Evolutionary conservation across 1,140 invertebrate species (phyloP).

Genomic region (Listronotus oregonensis): DNA sequence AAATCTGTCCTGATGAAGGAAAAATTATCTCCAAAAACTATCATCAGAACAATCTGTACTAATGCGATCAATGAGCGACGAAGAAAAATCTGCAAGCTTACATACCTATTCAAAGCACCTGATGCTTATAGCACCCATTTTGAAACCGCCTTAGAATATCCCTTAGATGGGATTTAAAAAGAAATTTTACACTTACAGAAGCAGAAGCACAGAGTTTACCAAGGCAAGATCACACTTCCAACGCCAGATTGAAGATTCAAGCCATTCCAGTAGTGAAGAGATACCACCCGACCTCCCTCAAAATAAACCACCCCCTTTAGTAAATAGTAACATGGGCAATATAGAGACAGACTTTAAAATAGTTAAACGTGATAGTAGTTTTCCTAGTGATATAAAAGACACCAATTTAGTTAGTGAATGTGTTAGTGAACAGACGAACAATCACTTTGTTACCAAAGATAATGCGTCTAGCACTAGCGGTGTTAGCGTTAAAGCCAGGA

Average conservation of each 20-base stretch:
- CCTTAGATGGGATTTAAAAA: slow-evolving; percentile 32
- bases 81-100: slow-evolving; percentile 59
- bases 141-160: slow-evolving; percentile 47
- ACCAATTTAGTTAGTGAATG: slow-evolving; percentile 42
- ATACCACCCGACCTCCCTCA: slow-evolving; percentile 52
- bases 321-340: neutral
- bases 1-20: slow-evolving; percentile 85
- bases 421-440: slow-evolving; percentile 43
- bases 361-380: slow-evolving; percentile 39
- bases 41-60: slow-evolving; percentile 35
- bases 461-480: slow-evolving; percentile 29
- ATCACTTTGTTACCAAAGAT: slow-evolving; percentile 54
- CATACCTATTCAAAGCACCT: slow-evolving; percentile 43
- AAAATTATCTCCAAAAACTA: slow-evolving; percentile 47
- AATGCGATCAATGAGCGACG: slow-evolving; percentile 59
- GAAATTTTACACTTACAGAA: slow-evolving; percentile 31
- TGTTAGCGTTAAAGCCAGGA: slow-evolving; percentile 46
- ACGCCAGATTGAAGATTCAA: slow-evolving; percentile 46
- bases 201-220: slow-evolving; percentile 44
- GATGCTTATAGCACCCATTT: slow-evolving; percentile 47
- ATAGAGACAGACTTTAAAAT: slow-evolving; percentile 1
- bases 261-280: slow-evolving; percentile 36
- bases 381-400: slow-evolving; percentile 35
- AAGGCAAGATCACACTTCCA: slow-evolving; percentile 54
- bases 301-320: slow-evolving; percentile 45